Base-by-base conservation (phyloP, 2,113 vertebrate genomes). In the Nibea coibor region DNA sequence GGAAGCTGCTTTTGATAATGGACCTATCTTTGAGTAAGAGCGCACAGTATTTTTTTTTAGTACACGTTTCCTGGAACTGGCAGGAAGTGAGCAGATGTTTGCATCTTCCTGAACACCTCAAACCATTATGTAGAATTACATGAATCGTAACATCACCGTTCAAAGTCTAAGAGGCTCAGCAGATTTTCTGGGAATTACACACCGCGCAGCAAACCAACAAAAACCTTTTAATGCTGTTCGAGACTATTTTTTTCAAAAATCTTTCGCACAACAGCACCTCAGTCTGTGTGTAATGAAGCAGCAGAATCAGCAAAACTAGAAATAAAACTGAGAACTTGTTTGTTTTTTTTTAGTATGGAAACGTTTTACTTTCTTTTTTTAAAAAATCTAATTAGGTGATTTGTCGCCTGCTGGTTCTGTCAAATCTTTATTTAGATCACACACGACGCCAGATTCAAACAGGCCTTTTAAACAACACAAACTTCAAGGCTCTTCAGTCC, bases 161-260 rank as follows among this genome's bases (percentile, higher is more conserved):
- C 54, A 73, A 64, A 67, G 72, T 66, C 59, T 56, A 65, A 84
- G 42, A 14, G 45, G 24, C 70, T 79, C 50, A 2, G 70, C 59
- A 81, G 16, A 57, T 59, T 54, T 81, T 75, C 45, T 72, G 64
- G 31, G 59, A 78, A 82, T 50, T 43, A 22, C 56, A 72, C 24
- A 31, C 53, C 42, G 22, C 20, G 31, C 14, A 78, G 50, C 61
- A 69, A n/a, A 3, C 6, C 53, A 63, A 28, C 28, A 64, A 71
- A 74, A 73, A 78, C 48, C 39, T 68, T 69, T 54, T 65, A 84
- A 78, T 63, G 42, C 20, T 48, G 11, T 53, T 83, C 47, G 66
- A 76, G 54, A 20, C 24, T 9, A 39, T 63, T 83, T 73, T 83
- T 73, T 28, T 4, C 22, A 42, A 78, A 78, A 43, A 53, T 48